phyloP scores from a whole-genome alignment of 2,113 vertebrate species.

The Lepus europaeus region DNA sequence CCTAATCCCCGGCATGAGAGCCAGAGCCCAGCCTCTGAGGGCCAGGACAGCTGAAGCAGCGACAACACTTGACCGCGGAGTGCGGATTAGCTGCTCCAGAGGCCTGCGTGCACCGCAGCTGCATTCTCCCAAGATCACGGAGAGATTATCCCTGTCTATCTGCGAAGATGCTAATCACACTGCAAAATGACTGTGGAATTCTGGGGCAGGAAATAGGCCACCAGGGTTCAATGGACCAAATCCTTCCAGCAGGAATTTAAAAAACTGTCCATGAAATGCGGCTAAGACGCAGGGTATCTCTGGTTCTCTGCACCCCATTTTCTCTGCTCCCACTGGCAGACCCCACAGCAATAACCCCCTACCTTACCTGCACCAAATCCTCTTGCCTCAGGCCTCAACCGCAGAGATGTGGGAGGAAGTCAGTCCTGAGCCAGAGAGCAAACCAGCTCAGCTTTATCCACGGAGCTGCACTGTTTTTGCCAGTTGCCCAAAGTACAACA shows the following conservation, averaged over 20 bases:
- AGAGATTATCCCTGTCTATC: neutral
- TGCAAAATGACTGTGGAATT: neutral
- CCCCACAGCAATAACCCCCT: neutral
- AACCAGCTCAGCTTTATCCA: neutral
- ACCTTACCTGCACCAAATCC: neutral
- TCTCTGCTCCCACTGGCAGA: neutral
- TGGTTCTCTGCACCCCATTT: neutral
- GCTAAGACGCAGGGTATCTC: neutral
- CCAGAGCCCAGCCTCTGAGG: slow-evolving; percentile 34
- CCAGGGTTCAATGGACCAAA: slow-evolving; percentile 13
- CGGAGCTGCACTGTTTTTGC: neutral
- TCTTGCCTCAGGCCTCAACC: neutral
- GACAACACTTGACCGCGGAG: neutral
- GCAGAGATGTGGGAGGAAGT: neutral
- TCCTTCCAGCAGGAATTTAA: neutral
- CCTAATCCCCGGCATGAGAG: slow-evolving; percentile 55
- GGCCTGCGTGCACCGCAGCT: neutral
- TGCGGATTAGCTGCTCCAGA: neutral
- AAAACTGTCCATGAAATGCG: neutral
- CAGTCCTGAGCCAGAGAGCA: neutral
- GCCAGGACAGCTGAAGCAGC: slow-evolving; percentile 1
- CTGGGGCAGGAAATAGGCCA: slow-evolving; percentile 2
- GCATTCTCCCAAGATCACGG: neutral
- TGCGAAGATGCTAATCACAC: neutral
- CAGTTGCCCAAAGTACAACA: neutral